These are phyloP conservation scores for Pseudomyrmex gracilis DNA, from an alignment of 1,140 invertebrate genomes.

Conservation along the genomic window DNA sequence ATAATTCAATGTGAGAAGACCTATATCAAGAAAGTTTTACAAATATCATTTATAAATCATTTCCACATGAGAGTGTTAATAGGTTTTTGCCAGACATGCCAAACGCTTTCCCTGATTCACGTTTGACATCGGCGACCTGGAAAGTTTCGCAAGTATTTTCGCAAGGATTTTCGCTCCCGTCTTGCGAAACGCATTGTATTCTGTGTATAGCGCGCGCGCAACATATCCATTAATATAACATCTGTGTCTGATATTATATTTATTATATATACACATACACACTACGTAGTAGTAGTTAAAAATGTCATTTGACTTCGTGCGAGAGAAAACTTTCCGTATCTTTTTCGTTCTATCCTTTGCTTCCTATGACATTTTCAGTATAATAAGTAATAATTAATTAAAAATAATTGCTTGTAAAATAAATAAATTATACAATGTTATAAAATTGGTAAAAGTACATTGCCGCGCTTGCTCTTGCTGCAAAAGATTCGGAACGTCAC, in stretches of 20 bases:
- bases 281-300: background rate
- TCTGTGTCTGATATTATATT: slow-evolving; percentile 21
- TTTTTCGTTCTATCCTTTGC: too few species aligned
- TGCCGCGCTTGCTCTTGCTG: background rate
- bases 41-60: slow-evolving; percentile 51
- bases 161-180: slow-evolving; percentile 48
- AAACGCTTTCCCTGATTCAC: slow-evolving; percentile 48
- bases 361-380: too few species aligned
- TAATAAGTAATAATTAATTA: background rate
- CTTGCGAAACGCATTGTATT: slow-evolving; percentile 57
- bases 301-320: slow-evolving; percentile 12
- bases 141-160: slow-evolving; percentile 51
- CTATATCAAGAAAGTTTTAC: slow-evolving; percentile 52
- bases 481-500: slow-evolving; percentile 23
- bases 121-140: slow-evolving; percentile 54
- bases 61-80: slow-evolving; percentile 55
- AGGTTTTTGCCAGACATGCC: slow-evolving; percentile 30
- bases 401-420: background rate
- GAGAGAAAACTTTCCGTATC: background rate
- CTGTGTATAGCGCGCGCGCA: slow-evolving; percentile 7
- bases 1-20: slow-evolving; percentile 46
- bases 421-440: background rate
- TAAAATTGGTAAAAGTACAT: background rate
- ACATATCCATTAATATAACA: slow-evolving; percentile 57
- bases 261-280: background rate